phyloP scores from a whole-genome alignment of 1,140 invertebrate genomes.

The Sweltsa coloradensis region DNA sequence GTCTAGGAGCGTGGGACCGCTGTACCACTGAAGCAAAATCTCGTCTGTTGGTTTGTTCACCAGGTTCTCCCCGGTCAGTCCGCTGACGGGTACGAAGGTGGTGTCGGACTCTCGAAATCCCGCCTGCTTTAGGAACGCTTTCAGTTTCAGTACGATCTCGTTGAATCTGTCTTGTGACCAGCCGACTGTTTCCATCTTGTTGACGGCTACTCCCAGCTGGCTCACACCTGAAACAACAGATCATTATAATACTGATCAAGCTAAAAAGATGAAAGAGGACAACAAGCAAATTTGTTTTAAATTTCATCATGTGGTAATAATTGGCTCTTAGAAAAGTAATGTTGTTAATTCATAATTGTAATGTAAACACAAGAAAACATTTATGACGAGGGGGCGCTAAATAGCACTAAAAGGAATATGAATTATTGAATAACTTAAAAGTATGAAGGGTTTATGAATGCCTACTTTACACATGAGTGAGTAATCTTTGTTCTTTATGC shows the following conservation, averaged over 20 bases:
- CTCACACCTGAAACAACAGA: constrained; percentile 47
- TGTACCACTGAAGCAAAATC: constrained; percentile 69
- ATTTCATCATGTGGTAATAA: background rate
- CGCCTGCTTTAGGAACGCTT: constrained; percentile 85
- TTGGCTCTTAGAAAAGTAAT: background rate
- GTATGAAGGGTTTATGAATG: too few relatives aligned
- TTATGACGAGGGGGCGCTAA: too few relatives aligned
- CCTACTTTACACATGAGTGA: too few relatives aligned
- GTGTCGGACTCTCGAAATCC: constrained; percentile 85
- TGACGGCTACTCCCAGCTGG: constrained; percentile 74
- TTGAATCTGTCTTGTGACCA: constrained; percentile 73
- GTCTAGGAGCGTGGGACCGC: constrained; percentile 65
- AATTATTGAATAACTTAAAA: too few relatives aligned
- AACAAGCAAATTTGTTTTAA: constrained; percentile 2
- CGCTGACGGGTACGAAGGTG: constrained; percentile 89
- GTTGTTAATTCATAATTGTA: constrained; percentile 7
- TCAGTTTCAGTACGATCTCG: constrained; percentile 77
- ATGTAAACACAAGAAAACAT: too few relatives aligned
- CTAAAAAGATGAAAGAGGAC: too few relatives aligned
- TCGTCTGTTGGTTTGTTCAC: constrained; percentile 51
- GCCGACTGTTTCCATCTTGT: constrained; percentile 71
- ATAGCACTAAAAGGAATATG: too few relatives aligned
- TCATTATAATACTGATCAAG: background rate
- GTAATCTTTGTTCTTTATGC: too few relatives aligned
- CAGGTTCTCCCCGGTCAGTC: constrained; percentile 88